Evolutionary conservation across 2,113 vertebrate species (phyloP).

Genomic region (Cavia porcellus): DNA sequence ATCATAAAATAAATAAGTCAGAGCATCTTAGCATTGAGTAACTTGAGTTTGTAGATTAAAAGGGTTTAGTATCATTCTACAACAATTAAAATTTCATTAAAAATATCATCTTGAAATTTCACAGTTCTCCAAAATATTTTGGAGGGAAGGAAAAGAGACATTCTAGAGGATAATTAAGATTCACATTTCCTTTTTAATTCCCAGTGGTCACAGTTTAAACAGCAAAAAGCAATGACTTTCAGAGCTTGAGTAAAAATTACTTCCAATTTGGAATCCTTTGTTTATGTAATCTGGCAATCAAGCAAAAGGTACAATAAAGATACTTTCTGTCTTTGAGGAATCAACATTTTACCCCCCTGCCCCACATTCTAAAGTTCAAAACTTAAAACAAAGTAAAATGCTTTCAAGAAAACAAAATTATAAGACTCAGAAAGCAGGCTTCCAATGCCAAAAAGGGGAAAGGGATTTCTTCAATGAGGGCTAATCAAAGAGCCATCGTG

Average conservation of each 20-base stretch:
- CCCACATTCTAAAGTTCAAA: background rate
- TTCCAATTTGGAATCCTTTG: background rate
- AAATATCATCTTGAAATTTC: constrained; percentile 14
- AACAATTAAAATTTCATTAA: background rate
- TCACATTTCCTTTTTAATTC: background rate
- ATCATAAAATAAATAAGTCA: background rate
- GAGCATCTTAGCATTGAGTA: background rate
- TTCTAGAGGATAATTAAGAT: background rate
- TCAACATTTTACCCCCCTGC: background rate
- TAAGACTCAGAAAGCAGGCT: background rate
- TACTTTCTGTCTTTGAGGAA: background rate
- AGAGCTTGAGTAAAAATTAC: background rate
- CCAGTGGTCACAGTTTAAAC: background rate
- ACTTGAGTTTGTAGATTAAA: background rate
- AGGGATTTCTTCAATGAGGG: background rate
- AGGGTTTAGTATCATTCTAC: background rate
- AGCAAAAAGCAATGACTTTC: background rate
- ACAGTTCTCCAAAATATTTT: constrained; percentile 19
- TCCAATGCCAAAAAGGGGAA: background rate
- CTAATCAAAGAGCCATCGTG: background rate
- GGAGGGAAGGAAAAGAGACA: background rate
- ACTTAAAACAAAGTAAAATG: background rate
- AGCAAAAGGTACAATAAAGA: background rate
- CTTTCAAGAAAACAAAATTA: background rate
- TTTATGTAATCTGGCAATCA: background rate